Evolutionary conservation across 2,113 vertebrate species (phyloP).

Genomic region (Alexandromys fortis): DNA sequence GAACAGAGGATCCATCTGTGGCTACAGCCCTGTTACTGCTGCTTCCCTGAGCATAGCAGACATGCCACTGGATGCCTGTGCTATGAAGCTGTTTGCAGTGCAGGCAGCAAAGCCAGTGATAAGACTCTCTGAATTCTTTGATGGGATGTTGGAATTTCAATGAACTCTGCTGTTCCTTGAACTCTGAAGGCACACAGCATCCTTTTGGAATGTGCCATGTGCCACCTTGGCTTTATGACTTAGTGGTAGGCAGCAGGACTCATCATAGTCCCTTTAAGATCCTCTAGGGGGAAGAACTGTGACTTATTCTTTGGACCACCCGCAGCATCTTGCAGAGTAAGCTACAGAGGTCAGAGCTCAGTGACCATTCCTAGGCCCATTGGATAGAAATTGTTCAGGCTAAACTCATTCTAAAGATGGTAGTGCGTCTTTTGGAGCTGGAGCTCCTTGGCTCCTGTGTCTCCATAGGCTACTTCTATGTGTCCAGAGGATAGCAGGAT

Average conservation of each 20-base stretch:
- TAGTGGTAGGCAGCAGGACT: background rate
- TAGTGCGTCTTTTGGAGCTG: background rate
- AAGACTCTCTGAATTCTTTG: background rate
- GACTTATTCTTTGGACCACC: background rate
- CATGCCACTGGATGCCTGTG: background rate
- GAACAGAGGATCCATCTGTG: no score
- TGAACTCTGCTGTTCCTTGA: background rate
- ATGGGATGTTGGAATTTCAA: slow-evolving; percentile 21
- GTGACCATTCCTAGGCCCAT: background rate
- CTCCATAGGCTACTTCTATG: background rate
- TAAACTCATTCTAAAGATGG: background rate
- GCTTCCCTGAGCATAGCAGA: background rate
- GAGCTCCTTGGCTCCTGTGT: background rate
- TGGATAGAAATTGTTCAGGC: background rate
- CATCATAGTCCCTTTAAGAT: background rate
- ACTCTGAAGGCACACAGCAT: background rate
- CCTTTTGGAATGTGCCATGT: background rate
- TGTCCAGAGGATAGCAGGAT: background rate
- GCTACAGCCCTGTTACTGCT: background rate
- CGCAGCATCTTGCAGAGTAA: background rate
- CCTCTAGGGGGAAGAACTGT: background rate
- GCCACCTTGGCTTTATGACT: background rate
- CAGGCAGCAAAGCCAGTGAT: background rate
- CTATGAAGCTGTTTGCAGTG: background rate
- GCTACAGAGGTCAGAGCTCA: background rate